Percentiles rank a stretch among this genome's conserved stretches.
These are phyloP conservation scores for Mugil cephalus DNA, from an alignment of 2,113 vertebrate genomes.

Conservation along the genomic window DNA sequence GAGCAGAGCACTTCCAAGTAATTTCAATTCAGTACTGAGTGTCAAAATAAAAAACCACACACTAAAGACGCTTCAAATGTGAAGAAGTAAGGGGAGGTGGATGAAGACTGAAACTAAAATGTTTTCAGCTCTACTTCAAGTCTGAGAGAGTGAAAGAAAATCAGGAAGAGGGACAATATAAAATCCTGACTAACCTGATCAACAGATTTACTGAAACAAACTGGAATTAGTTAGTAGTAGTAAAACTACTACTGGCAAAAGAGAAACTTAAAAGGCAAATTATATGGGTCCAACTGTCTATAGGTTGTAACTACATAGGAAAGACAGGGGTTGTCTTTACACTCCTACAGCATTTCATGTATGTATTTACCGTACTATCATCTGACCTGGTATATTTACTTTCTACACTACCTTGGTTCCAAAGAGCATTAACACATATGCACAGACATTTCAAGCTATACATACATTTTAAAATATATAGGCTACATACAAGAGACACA, in stretches of 20 bases:
- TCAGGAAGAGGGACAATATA: constrained; percentile 8
- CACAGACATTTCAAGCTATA: background rate
- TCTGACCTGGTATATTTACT: too few relatives aligned
- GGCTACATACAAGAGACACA: background rate
- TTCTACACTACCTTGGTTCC: background rate
- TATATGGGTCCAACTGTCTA: background rate
- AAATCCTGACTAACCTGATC: background rate
- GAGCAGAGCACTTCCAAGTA: constrained; percentile 39
- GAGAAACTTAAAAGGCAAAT: background rate
- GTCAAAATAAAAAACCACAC: constrained; percentile 29
- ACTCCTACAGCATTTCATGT: too few relatives aligned
- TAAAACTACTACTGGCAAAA: background rate
- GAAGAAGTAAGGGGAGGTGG: constrained; percentile 16
- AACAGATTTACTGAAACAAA: constrained; percentile 1
- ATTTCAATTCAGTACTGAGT: constrained; percentile 44
- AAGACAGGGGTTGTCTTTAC: too few relatives aligned
- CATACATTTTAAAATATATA: constrained; percentile 11
- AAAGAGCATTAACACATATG: constrained; percentile 4
- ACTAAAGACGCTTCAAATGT: constrained; percentile 43
- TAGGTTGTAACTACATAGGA: too few relatives aligned
- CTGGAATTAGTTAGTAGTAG: background rate
- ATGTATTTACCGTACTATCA: too few relatives aligned
- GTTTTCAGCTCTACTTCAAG: constrained; percentile 5
- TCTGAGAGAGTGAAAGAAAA: constrained; percentile 24
- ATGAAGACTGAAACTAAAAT: constrained; percentile 13